phyloP scores from a whole-genome alignment of 1,140 invertebrate species.

The Papilio polyxenes region DNA sequence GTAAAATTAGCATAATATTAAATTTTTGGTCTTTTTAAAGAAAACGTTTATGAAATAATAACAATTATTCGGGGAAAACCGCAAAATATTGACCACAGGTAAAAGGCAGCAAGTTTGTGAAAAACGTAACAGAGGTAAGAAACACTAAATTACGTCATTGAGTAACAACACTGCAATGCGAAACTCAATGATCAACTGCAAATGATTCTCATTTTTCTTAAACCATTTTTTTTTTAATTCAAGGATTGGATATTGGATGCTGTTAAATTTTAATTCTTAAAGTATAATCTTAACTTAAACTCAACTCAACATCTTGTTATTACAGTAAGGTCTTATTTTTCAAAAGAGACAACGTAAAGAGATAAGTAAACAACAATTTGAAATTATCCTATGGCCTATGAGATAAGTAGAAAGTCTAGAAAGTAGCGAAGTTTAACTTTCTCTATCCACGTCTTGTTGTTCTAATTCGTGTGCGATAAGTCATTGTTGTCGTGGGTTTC shows the following conservation, averaged over 20 bases:
- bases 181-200: neutral
- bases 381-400: neutral
- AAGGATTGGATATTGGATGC: no score
- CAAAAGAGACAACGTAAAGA: no score
- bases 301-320: no score
- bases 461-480: neutral
- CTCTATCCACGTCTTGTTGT: neutral
- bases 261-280: no score
- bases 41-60: neutral
- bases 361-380: neutral
- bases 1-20: no score
- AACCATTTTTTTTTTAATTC: no score
- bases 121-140: no score
- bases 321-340: no score
- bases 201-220: neutral
- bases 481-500: neutral
- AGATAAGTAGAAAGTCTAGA: slow-evolving; percentile 19
- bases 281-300: no score
- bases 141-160: neutral
- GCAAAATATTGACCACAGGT: neutral
- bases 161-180: slow-evolving; percentile 5
- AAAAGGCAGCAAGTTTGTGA: neutral
- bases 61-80: neutral
- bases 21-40: no score
- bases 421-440: slow-evolving; percentile 15